Percentiles rank a stretch among this genome's conserved stretches.
Conservation (phyloP, 1,140 invertebrate genomes). For the Pentalonia nigronervosa region DNA sequence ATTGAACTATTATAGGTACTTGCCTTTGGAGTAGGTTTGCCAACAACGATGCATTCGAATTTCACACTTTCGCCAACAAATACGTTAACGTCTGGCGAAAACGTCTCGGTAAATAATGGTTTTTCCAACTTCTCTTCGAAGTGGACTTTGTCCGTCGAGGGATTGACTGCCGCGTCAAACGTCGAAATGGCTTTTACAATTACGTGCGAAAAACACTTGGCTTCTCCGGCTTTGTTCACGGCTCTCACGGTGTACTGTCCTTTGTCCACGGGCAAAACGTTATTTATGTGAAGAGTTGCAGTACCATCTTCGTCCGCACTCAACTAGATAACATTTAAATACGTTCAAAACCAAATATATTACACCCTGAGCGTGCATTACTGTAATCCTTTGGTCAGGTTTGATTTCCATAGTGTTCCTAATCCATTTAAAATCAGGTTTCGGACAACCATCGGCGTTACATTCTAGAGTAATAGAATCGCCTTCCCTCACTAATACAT, state of each 20-base stretch:
- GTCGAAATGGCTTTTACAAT: slow-evolving; percentile 70
- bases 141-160: slow-evolving; percentile 62
- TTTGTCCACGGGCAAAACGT: slow-evolving; percentile 71
- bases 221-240: slow-evolving; percentile 75
- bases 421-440: slow-evolving; percentile 76
- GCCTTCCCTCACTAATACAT: slow-evolving; percentile 73
- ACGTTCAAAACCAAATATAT: background rate
- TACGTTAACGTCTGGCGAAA: slow-evolving; percentile 68
- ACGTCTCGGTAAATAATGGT: slow-evolving; percentile 74
- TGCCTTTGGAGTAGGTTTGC: slow-evolving; percentile 78
- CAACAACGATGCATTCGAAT: slow-evolving; percentile 76
- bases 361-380: background rate
- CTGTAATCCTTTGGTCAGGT: slow-evolving; percentile 66
- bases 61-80: slow-evolving; percentile 69
- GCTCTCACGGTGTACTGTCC: slow-evolving; percentile 82
- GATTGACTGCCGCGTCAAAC: slow-evolving; percentile 40
- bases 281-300: slow-evolving; percentile 69
- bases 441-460: slow-evolving; percentile 75
- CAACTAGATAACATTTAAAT: background rate
- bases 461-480: slow-evolving; percentile 78
- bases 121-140: slow-evolving; percentile 69
- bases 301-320: slow-evolving; percentile 66
- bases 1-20: slow-evolving; percentile 36
- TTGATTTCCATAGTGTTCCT: slow-evolving; percentile 74
- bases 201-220: slow-evolving; percentile 80